Evolutionary conservation across 2,113 vertebrate genomes (phyloP), one percentile per base, ranked within the genome.

Genomic region (Neolamprologus toae): DNA sequence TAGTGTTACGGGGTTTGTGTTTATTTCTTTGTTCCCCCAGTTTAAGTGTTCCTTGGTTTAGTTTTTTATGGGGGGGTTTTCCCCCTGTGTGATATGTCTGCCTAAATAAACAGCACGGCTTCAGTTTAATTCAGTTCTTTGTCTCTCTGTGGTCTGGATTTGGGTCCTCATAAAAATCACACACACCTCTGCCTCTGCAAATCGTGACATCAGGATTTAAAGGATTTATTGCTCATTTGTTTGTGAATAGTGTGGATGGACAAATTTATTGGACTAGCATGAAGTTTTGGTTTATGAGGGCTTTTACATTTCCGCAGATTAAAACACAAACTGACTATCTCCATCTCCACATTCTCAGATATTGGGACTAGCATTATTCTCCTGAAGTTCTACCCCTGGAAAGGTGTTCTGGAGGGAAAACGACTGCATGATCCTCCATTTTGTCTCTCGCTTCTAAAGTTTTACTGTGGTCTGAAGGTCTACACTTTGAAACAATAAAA

Each of bases 41-140:
- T 53, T 21, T 21, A 53, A 53, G 51, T 53, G 51, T 53, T 53
- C 19, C 51, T 53, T 53, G 0, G 19, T 53, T 21, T 53, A 6
- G 19, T 53, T 54, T 11, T 54, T 12, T 21, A 21, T 54, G 51
- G 51, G 51, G 5, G 1, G 8, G 4, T 0, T 0, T 10, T 54
- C 5, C n/a, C 51, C n/a, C 49, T 51, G 51, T 54, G 0, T 54
- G 51, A 21, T 54, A 54, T 54, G n/a, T 54, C n/a, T 54, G n/a
- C n/a, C n/a, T 54, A 54, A 54, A 54, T 7, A 54, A 54, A 54
- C 51, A 54, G n/a, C 3, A 21, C 6, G 0, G 10, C n/a, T 54
- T 54, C n/a, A 54, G 51, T 54, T 54, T 21, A 21, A 21, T 12
- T 54, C 51, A 54, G 51, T 54, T 54, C 0, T 54, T 54, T 54